Conservation (phyloP, 1,140 invertebrate genomes). For the Archivesica marissinica region DNA sequence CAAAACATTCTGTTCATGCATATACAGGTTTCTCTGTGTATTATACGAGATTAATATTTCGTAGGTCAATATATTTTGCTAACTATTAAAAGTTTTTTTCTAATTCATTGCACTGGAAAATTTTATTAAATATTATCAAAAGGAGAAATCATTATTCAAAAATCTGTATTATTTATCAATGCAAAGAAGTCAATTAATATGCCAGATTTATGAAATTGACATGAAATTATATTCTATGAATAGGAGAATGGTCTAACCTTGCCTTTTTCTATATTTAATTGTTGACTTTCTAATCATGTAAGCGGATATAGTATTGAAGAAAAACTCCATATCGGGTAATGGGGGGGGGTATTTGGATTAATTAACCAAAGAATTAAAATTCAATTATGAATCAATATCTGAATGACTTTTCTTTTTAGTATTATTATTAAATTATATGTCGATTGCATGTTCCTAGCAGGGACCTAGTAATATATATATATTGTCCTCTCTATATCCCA, state of each 20-base stretch:
- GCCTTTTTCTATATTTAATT: neutral
- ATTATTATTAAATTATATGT: too few relatives aligned
- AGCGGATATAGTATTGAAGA: neutral
- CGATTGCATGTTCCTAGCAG: too few relatives aligned
- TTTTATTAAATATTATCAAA: constrained; percentile 14
- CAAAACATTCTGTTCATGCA: too few relatives aligned
- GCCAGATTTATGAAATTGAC: constrained; percentile 1
- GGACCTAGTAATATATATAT: too few relatives aligned
- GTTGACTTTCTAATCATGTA: constrained; percentile 9
- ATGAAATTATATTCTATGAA: constrained; percentile 9
- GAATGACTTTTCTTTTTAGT: too few relatives aligned
- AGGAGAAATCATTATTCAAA: constrained; percentile 5
- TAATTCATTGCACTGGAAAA: neutral
- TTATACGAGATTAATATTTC: too few relatives aligned
- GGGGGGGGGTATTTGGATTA: neutral
- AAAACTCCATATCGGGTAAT: neutral
- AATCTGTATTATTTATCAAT: neutral
- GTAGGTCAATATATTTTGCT: too few relatives aligned
- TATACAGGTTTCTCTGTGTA: too few relatives aligned
- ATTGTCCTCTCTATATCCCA: too few relatives aligned
- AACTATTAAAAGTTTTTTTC: too few relatives aligned
- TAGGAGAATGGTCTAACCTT: constrained; percentile 4
- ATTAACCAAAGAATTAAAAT: constrained; percentile 4
- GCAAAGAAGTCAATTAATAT: constrained; percentile 18
- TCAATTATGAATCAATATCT: too few relatives aligned